Conservation (phyloP, 2,113 vertebrate genomes). For the Etheostoma spectabile region DNA sequence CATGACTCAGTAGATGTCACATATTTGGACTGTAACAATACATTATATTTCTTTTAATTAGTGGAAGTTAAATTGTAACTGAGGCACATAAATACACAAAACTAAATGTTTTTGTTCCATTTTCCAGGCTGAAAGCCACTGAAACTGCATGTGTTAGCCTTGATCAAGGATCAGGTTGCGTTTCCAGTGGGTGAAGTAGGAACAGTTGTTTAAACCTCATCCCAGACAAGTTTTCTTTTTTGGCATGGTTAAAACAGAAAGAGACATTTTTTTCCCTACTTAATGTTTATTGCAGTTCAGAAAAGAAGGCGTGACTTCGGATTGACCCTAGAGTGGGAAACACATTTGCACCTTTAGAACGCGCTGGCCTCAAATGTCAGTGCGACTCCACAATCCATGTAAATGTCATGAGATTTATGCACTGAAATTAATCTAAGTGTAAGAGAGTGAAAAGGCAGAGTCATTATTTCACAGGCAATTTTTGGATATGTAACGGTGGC, state of each 20-base stretch:
- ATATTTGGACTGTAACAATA: slow-evolving; percentile 17
- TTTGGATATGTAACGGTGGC: slow-evolving; percentile 17
- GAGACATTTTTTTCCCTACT: slow-evolving; percentile 63
- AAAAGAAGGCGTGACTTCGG: slow-evolving; percentile 49
- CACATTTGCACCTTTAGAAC: slow-evolving; percentile 48
- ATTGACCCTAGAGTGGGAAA: slow-evolving; percentile 42
- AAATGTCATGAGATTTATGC: slow-evolving; percentile 57
- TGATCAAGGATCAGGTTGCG: slow-evolving; percentile 37
- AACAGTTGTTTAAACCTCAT: slow-evolving; percentile 65
- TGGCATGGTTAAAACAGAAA: slow-evolving; percentile 60
- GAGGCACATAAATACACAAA: slow-evolving; percentile 26
- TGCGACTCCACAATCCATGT: slow-evolving; percentile 23
- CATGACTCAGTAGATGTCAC: neutral
- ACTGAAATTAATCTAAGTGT: slow-evolving; percentile 28
- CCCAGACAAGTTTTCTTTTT: slow-evolving; percentile 57
- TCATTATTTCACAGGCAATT: slow-evolving; percentile 53
- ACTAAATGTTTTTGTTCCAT: slow-evolving; percentile 9
- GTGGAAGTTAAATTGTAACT: slow-evolving; percentile 2
- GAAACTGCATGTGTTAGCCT: slow-evolving; percentile 31
- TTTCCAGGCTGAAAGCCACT: slow-evolving; percentile 30
- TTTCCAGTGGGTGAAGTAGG: slow-evolving; percentile 72
- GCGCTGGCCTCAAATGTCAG: slow-evolving; percentile 46
- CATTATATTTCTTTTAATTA: slow-evolving; percentile 26
- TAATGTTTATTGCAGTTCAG: slow-evolving; percentile 49
- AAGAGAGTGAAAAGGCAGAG: slow-evolving; percentile 9